Percentiles rank a stretch among this genome's conserved stretches.
phyloP scores from a whole-genome alignment of 2,113 vertebrate genomes.

The Agelaius phoeniceus region DNA sequence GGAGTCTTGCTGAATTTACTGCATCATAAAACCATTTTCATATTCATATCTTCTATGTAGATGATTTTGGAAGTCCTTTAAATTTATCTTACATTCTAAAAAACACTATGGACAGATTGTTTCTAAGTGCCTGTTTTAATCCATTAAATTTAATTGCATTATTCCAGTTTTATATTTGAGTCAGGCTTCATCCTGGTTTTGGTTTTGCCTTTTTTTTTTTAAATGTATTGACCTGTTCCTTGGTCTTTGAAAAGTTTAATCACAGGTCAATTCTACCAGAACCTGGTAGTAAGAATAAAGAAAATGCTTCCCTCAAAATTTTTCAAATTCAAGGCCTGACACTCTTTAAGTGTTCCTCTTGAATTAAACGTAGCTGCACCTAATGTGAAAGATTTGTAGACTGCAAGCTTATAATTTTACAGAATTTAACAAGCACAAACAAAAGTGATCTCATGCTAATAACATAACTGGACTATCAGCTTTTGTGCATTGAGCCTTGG shows the following conservation, averaged over 20 bases:
- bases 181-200: neutral
- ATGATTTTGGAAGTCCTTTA: neutral
- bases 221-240: neutral
- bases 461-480: neutral
- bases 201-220: neutral
- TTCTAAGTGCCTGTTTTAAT: neutral
- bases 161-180: neutral
- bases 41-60: fast-evolving
- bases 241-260: neutral
- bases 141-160: neutral
- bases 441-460: neutral
- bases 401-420: neutral
- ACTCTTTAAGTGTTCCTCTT: neutral
- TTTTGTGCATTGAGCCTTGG: neutral
- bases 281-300: neutral
- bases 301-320: neutral
- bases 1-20: neutral
- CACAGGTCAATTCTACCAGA: neutral
- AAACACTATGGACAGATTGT: neutral
- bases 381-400: neutral
- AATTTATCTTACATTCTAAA: neutral
- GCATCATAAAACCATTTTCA: neutral
- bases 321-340: neutral
- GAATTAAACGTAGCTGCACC: neutral
- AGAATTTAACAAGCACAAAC: neutral